phyloP scores from a whole-genome alignment of 2,113 vertebrate genomes.

The Rhea americana region DNA sequence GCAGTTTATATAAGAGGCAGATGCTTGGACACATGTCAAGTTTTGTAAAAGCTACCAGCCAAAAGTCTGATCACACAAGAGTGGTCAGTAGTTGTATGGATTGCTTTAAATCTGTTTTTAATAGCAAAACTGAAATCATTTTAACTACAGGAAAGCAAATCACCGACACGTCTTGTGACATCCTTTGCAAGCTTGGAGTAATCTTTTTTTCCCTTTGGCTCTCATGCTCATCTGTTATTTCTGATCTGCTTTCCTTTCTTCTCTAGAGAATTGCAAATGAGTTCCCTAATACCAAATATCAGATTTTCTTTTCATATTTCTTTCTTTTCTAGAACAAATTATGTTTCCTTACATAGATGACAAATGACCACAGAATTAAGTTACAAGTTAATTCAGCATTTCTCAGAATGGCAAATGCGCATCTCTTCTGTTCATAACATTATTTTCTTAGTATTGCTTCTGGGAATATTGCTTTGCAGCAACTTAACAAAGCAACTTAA shows the following conservation, averaged over 20 bases:
- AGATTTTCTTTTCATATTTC: not conserved
- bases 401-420: not conserved
- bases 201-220: not conserved
- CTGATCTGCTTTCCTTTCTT: not conserved
- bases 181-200: not conserved
- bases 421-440: not conserved
- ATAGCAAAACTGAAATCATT: not conserved
- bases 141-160: not conserved
- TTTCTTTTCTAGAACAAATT: not conserved
- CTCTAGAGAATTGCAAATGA: not conserved
- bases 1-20: not conserved
- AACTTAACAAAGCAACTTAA: not conserved
- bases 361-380: not conserved
- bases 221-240: not conserved
- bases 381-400: not conserved
- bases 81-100: not conserved
- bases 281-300: not conserved
- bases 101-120: not conserved
- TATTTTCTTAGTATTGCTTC: not conserved
- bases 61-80: not conserved
- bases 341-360: not conserved
- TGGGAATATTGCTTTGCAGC: not conserved
- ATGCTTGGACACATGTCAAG: not conserved
- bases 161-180: not conserved
- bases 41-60: not conserved